Base-by-base conservation (phyloP, 2,888 invertebrate genomes). In the Lysandra coridon region DNA sequence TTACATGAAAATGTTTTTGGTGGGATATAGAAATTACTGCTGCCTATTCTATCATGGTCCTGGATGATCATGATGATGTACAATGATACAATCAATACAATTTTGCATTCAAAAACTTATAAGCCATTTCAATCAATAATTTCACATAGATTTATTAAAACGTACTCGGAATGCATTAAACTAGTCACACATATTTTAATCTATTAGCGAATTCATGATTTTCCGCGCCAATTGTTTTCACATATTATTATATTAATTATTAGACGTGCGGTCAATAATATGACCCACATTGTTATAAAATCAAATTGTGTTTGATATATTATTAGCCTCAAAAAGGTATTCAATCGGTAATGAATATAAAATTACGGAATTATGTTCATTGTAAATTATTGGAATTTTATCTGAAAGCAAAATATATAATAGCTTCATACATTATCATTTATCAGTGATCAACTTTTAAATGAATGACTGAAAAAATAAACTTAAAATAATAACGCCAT, bases 31-130 rank as follows among this genome's bases (percentile, higher is more conserved):
- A 23, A 23, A 23, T 23, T 37, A 37, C 37, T 37, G 3, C 37
- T 37, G 4, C 37, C 37, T 37, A 37, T 37, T 37, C 40, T 6
- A 40, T 40, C 7, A 40, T 49, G 12, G 49, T 49, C 60, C 5
- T 23, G 23, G 23, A 60, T 60, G 60, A 62, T 62, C 7, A 62
- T 62, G 62, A 62, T 62, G 23, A 62, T 7, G 23, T 62, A 10
- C 10, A 49, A 49, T 64, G 3, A 5, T 62, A 10, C 10, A 49
- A 49, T 64, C 10, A 5, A 64, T 64, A 84, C 85, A 82, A 87
- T 88, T 87, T 86, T 87, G 87, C 87, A 85, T 83, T 85, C 84
- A 84, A 84, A 83, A 84, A 83, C 82, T 85, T 85, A 85, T 3
- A 85, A 86, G 83, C 82, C 84, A 81, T 82, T 83, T 83, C 80